These are phyloP conservation scores for Struthidea cinerea DNA, from an alignment of 2,113 vertebrate species.

Conservation along the genomic window DNA sequence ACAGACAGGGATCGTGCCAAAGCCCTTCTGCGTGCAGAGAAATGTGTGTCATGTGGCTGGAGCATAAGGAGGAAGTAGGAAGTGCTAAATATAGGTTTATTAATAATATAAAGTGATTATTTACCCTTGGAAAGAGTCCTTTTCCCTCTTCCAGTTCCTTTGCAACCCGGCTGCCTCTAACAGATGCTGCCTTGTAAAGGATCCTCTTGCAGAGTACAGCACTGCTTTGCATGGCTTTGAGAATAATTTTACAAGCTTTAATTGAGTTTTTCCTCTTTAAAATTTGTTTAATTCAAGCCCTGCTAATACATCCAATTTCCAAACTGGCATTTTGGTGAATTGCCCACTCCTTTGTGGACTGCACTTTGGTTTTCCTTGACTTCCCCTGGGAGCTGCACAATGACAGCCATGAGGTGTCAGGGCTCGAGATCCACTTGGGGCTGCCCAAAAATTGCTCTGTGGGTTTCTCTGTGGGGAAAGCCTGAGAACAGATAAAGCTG, in stretches of 20 bases:
- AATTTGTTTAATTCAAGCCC: not conserved
- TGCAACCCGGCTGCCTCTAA: not conserved
- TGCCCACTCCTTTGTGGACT: not conserved
- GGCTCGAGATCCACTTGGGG: not conserved
- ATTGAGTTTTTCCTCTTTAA: not conserved
- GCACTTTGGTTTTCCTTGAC: not conserved
- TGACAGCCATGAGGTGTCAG: not conserved
- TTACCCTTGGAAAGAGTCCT: not conserved
- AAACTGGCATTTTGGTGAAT: not conserved
- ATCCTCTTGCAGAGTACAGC: not conserved
- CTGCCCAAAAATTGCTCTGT: not conserved
- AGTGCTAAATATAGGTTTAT: not conserved
- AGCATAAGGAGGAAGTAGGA: not conserved
- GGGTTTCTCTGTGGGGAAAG: not conserved
- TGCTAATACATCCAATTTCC: not conserved
- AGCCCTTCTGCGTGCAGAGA: not conserved
- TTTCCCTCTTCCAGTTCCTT: not conserved
- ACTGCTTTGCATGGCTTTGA: conserved; percentile 13
- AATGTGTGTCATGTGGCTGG: not conserved
- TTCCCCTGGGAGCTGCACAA: not conserved
- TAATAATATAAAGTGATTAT: not conserved
- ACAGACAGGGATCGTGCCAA: not conserved
- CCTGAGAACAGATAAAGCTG: not conserved
- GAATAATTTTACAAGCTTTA: not conserved
- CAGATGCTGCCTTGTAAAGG: not conserved